phyloP scores from a whole-genome alignment of 2,888 invertebrate genomes.

The Amphipoea lucens region DNA sequence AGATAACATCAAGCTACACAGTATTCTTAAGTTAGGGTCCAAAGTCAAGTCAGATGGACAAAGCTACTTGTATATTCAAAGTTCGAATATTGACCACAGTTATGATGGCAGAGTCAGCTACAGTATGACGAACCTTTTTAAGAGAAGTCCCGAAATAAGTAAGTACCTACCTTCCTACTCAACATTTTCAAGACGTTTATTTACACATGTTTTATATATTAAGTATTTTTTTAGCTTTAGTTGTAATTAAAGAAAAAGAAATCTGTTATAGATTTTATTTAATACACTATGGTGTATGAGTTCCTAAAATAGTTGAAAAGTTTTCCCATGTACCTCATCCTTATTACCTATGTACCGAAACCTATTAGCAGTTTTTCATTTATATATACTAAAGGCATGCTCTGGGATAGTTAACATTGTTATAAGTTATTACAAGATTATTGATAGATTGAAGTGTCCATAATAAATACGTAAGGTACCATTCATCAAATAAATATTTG shows the following conservation, averaged over 20 bases:
- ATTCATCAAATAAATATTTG: constrained; percentile 20
- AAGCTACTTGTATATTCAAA: constrained; percentile 72
- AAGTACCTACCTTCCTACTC: constrained; percentile 63
- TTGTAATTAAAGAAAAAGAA: not conserved
- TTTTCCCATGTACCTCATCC: not conserved
- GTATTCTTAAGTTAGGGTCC: constrained; percentile 68
- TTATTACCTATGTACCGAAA: not conserved
- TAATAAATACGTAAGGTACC: constrained; percentile 6
- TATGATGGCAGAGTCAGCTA: constrained; percentile 80
- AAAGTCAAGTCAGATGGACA: constrained; percentile 67
- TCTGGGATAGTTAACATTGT: not conserved
- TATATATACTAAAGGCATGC: not conserved
- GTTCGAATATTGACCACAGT: constrained; percentile 69
- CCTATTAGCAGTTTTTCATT: not conserved
- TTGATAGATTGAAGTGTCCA: constrained; percentile 12
- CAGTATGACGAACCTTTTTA: constrained; percentile 78
- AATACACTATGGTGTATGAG: not conserved
- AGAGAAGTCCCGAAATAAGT: constrained; percentile 79
- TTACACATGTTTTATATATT: no score
- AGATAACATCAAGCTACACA: constrained; percentile 76
- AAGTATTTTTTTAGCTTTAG: not conserved
- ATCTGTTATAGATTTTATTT: not conserved
- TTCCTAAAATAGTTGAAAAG: not conserved
- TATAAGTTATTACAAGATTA: not conserved
- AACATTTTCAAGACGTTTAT: not conserved